Evolutionary conservation across 2,113 vertebrate species (phyloP), one percentile per base, ranked within the genome.

Genomic region (Oryzias woworae): DNA sequence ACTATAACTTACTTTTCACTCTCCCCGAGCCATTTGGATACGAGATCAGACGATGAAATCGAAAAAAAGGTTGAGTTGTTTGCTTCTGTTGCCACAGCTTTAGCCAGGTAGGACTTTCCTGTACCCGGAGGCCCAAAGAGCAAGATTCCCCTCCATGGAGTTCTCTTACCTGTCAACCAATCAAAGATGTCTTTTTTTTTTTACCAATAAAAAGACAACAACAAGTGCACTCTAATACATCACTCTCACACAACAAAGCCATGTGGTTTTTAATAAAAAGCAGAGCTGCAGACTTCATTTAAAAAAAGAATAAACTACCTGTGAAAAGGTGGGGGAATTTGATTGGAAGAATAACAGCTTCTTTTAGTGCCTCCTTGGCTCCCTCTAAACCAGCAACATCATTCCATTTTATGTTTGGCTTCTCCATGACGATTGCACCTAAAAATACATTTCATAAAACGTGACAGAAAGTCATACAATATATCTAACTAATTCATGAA

Each of bases 41-140:
- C 95, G 31, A 99, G 94, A 74, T 98, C 96, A 71, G 97, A 98
- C 1, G 97, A 99, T 28, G 96, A 98, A 75, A 99, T 90, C 47
- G 97, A 96, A 81, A 99, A 98, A 85, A 99, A 99, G 0, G 96
- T 98, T 15, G 97, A 99, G 84, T 99, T 98, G 90, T 99, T 98
- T 68, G 97, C 97, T 89, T 99, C 97, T 53, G 96, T 99, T 0
- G 96, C 97, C 36, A 99, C 97, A 52, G 97, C 96, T 91, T 99
- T 99, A 70, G 97, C 97, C 81, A 98, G 89, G 5, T 97, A 98
- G 18, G 96, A 98, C 71, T 99, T 99, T 69, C 97, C 97, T 42
- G 97, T 99, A 69, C 97, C 97, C n/a, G 97, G 97, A 23, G 97
- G 97, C 43, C 97, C 97, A 84, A 98, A 99, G 0, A 99, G 92